Percentiles rank a stretch among this genome's conserved stretches.
phyloP scores from a whole-genome alignment of 2,797 vertebrate species.

The Lagorchestes hirsutus region DNA sequence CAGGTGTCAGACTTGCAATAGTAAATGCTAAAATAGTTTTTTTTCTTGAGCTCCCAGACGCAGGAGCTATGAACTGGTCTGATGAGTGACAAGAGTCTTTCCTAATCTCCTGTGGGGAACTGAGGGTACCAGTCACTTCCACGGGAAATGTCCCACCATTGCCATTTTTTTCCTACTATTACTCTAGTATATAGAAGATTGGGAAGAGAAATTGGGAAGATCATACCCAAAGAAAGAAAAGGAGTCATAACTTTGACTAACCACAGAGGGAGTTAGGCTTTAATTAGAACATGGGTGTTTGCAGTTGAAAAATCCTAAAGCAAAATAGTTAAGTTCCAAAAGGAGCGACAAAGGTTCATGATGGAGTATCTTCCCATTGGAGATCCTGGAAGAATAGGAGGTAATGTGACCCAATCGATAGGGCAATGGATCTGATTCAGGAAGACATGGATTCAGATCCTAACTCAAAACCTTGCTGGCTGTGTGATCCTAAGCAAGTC shows the following conservation, averaged over 20 bases:
- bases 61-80: not conserved
- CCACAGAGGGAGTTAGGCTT: not conserved
- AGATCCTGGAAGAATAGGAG: not conserved
- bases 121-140: not conserved
- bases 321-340: not conserved
- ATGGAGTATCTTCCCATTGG: not conserved
- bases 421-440: not conserved
- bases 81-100: not conserved
- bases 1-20: not conserved
- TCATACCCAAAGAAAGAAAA: not conserved
- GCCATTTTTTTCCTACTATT: not conserved
- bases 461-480: not conserved
- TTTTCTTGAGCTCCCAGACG: not conserved
- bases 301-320: not conserved
- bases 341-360: not conserved
- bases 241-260: not conserved
- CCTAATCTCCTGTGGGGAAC: not conserved
- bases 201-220: not conserved
- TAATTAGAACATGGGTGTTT: not conserved
- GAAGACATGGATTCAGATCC: not conserved
- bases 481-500: not conserved
- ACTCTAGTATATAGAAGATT: not conserved
- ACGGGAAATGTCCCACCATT: not conserved
- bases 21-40: not conserved
- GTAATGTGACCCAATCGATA: not conserved